These are phyloP conservation scores for Lamellibrachia satsuma DNA, from an alignment of 2,888 invertebrate species.

Conservation along the genomic window DNA sequence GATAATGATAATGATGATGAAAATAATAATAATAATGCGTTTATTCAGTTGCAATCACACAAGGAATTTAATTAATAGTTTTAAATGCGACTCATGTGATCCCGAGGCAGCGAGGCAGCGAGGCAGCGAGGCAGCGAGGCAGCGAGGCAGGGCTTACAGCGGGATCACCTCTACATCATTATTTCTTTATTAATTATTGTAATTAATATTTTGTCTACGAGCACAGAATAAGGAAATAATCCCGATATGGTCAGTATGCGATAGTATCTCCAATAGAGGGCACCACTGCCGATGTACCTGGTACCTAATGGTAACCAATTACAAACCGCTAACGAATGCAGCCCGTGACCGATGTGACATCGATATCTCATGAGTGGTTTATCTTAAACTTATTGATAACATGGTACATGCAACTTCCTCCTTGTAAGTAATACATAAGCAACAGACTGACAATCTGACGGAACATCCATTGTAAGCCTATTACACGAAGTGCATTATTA, in stretches of 20 bases:
- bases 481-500: neutral
- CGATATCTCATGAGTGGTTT: neutral
- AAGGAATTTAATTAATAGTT: neutral
- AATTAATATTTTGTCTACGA: neutral
- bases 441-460: too few relatives aligned
- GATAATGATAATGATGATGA: conserved; percentile 21
- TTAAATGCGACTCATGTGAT: too few relatives aligned
- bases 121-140: too few relatives aligned
- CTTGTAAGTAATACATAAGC: too few relatives aligned
- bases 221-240: neutral
- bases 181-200: conserved; percentile 12
- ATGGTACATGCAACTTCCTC: too few relatives aligned
- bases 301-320: too few relatives aligned
- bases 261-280: neutral
- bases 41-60: too few relatives aligned
- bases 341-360: neutral
- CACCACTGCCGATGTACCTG: neutral
- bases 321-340: too few relatives aligned
- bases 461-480: too few relatives aligned
- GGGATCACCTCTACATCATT: neutral
- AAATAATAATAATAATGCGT: conserved; percentile 1
- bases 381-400: neutral
- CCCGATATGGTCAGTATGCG: neutral
- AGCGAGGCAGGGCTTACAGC: too few relatives aligned
- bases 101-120: too few relatives aligned